Conservation (phyloP, 1,140 invertebrate species). For the Heliconius hermathena region DNA sequence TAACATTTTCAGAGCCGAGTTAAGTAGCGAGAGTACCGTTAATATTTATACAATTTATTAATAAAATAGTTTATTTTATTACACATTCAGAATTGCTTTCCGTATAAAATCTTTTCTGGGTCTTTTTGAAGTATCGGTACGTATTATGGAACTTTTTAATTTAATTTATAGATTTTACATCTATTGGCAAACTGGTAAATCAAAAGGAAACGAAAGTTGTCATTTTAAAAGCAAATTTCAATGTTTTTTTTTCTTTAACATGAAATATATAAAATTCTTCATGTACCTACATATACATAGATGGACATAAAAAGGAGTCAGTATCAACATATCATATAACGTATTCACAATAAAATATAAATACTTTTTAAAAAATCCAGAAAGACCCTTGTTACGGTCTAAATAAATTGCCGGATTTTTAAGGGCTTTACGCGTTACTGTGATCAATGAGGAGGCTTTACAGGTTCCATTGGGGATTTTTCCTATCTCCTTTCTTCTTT, state of each 20-base stretch:
- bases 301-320: too few species aligned
- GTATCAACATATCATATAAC: background rate
- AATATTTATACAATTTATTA: slow-evolving; percentile 12
- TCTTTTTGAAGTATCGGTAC: background rate
- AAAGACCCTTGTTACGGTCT: slow-evolving; percentile 55
- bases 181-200: too few species aligned
- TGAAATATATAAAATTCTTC: too few species aligned
- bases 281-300: too few species aligned
- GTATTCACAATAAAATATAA: slow-evolving; percentile 10
- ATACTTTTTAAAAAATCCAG: slow-evolving; percentile 9
- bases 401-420: slow-evolving; percentile 77
- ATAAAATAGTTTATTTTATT: slow-evolving; percentile 5
- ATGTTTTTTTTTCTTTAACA: too few species aligned
- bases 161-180: too few species aligned
- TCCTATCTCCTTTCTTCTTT: slow-evolving; percentile 43
- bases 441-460: slow-evolving; percentile 72
- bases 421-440: slow-evolving; percentile 73
- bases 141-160: background rate
- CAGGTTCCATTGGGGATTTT: slow-evolving; percentile 65
- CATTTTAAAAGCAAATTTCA: too few species aligned
- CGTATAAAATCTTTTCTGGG: background rate
- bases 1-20: slow-evolving; percentile 22
- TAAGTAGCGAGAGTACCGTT: slow-evolving; percentile 1
- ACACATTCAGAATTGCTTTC: background rate
- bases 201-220: too few species aligned